Evolutionary conservation across 2,888 invertebrate species (phyloP).

Genomic region (Rotaria socialis): DNA sequence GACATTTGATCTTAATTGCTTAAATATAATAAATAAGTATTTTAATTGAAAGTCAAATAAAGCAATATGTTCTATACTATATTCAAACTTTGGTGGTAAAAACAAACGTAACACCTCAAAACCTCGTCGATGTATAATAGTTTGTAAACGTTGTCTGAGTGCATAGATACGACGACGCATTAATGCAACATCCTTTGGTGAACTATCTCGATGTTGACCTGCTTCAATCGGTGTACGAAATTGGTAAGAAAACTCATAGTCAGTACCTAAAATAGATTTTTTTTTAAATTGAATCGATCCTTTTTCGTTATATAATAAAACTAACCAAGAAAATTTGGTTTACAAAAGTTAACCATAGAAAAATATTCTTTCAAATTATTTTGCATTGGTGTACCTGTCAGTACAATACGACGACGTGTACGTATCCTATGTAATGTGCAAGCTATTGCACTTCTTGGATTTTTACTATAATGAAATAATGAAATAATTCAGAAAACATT

Average conservation of each 20-base stretch:
- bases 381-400: conserved; percentile 95
- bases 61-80: conserved; percentile 60
- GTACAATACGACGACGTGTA: conserved; percentile 78
- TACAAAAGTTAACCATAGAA: conserved; percentile 97
- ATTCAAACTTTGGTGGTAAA: conserved; percentile 91
- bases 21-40: neutral
- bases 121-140: conserved; percentile 81
- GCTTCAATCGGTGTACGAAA: conserved; percentile 94
- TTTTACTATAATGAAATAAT: neutral
- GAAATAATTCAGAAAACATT: neutral
- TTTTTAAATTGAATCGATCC: neutral
- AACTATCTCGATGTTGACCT: conserved; percentile 91
- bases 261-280: conserved; percentile 66
- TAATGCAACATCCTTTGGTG: conserved; percentile 82
- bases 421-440: conserved; percentile 71
- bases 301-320: neutral
- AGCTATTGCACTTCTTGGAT: neutral
- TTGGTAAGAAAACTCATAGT: conserved; percentile 84
- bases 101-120: conserved; percentile 87
- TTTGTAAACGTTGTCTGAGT: conserved; percentile 84
- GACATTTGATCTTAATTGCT: neutral
- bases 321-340: conserved; percentile 74
- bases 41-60: neutral
- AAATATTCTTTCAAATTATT: conserved; percentile 74
- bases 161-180: conserved; percentile 83